phyloP scores from a whole-genome alignment of 2,888 invertebrate genomes.

The Podotricha telesiphe region DNA sequence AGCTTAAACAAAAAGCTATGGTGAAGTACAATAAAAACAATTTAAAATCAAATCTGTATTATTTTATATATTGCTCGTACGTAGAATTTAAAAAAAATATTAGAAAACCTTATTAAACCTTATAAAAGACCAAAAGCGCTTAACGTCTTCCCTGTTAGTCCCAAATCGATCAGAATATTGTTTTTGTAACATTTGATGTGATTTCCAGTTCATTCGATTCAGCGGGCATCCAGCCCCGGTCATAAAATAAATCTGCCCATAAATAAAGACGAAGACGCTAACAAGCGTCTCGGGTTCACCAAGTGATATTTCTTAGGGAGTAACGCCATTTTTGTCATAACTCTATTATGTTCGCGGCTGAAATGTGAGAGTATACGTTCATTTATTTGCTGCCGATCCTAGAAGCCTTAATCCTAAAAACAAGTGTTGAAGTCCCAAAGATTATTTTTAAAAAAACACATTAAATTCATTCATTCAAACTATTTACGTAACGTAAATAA shows the following conservation, averaged over 20 bases:
- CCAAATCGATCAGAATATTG: slow-evolving; percentile 60
- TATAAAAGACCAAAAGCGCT: not conserved
- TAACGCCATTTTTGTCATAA: slow-evolving; percentile 80
- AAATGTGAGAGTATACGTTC: slow-evolving; percentile 74
- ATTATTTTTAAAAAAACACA: not conserved
- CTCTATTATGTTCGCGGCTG: slow-evolving; percentile 78
- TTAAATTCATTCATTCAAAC: not conserved
- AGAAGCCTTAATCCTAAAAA: not conserved
- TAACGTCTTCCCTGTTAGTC: slow-evolving; percentile 22
- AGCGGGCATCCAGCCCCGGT: slow-evolving; percentile 62
- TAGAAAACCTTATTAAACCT: too few relatives aligned
- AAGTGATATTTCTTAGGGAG: slow-evolving; percentile 78
- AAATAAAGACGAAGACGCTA: slow-evolving; percentile 82
- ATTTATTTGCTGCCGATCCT: slow-evolving; percentile 60
- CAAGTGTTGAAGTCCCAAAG: not conserved
- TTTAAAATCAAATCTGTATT: not conserved
- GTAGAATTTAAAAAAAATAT: not conserved
- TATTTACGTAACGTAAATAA: not conserved
- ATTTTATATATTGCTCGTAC: not conserved
- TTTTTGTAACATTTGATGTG: slow-evolving; percentile 59
- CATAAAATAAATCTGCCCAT: slow-evolving; percentile 84
- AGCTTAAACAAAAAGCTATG: not conserved
- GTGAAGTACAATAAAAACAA: not conserved
- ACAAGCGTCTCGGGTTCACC: slow-evolving; percentile 83
- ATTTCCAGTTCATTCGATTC: slow-evolving; percentile 67